These are phyloP conservation scores for Taxidea taxus DNA, from an alignment of 2,113 vertebrate genomes.

Conservation along the genomic window DNA sequence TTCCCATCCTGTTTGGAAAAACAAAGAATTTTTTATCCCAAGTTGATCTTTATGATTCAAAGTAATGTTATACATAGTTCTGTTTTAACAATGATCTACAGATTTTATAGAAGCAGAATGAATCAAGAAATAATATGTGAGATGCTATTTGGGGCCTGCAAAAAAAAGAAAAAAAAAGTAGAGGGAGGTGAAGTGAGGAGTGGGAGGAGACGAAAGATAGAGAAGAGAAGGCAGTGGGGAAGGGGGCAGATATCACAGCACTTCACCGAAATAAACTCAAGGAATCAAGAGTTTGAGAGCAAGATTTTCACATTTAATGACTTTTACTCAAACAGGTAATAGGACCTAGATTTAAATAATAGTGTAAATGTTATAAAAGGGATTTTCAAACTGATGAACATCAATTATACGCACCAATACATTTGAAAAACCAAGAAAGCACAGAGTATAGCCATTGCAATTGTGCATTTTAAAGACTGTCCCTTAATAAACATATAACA, in stretches of 20 bases:
- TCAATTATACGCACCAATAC: conserved; percentile 40
- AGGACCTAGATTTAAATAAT: neutral
- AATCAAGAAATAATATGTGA: neutral
- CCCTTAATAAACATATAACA: neutral
- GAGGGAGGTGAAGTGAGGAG: neutral
- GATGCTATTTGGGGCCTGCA: neutral
- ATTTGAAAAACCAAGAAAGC: neutral
- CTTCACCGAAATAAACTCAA: neutral
- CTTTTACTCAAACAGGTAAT: neutral
- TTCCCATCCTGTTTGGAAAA: neutral
- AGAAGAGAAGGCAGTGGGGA: neutral
- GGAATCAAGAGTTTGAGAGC: neutral
- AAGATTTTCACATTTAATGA: neutral
- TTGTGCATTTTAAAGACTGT: conserved; percentile 19
- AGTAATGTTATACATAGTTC: neutral
- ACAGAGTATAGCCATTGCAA: neutral
- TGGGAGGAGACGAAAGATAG: neutral
- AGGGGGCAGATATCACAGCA: neutral
- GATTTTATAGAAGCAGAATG: neutral
- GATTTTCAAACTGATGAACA: conserved; percentile 3
- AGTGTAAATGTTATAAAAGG: neutral
- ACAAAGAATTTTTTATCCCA: neutral
- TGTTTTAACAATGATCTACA: neutral
- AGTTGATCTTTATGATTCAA: neutral
- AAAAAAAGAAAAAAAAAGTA: neutral